Evolutionary conservation across 2,113 vertebrate species (phyloP), one percentile per base, ranked within the genome.

Genomic region (Pyrgilauda ruficollis): DNA sequence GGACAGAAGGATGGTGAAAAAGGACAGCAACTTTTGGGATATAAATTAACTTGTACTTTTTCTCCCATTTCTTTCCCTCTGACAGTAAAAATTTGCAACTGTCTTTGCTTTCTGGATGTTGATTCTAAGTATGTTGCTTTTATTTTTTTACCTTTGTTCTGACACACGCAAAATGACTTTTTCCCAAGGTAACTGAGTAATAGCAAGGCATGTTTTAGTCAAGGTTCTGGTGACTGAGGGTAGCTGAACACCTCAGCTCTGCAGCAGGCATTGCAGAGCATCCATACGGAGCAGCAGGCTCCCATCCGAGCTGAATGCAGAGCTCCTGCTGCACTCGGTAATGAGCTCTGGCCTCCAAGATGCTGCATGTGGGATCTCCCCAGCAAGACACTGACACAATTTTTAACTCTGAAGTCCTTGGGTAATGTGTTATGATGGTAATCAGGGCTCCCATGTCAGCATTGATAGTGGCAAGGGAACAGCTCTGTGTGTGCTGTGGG

Each of bases 91-190:
- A 64, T 27, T 69, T 56, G 19, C 41, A 80, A 24, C 13, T 52
- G 7, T 47, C 6, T 73, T 94, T 0, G 1, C 17, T 55, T 82
- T 79, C 44, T 49, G 49, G 18, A 41, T 64, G 27, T 47, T 79
- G 63, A 27, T 75, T 63, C 26, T 52, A 27, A 73, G 16, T n/a
- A 22, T 1, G 0, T 41, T 87, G 17, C 3, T 53, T 77, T 67
- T 22, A 13, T 37, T 74, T 84, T 85, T 88, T 73, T 86, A 43
- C 19, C 7, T 85, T 73, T 61, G 20, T 27, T 62, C 35, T n/a
- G 31, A 61, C 16, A 6, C 6, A 3, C 2, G 3, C 28, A 53
- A 52, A 77, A 28, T 4, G 0, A 22, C 15, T 52, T 55, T 53
- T 90, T 77, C 35, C 18, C 30, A 33, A 55, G 18, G 22, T 63